Base-by-base conservation (phyloP, 2,888 invertebrate genomes). In the Caenorhabditis zanzibari region DNA sequence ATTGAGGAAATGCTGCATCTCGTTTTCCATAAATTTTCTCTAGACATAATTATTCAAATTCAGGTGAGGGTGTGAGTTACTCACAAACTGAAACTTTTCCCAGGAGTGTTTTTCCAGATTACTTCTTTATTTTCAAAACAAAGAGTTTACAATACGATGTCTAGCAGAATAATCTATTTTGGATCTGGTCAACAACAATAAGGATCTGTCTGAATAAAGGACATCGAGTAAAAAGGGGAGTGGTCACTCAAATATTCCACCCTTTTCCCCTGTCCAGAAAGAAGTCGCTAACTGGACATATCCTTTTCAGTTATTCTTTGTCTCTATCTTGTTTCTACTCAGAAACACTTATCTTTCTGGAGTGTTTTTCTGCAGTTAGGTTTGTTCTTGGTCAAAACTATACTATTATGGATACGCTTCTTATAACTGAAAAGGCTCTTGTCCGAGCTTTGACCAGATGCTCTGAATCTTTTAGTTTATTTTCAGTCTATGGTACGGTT, bases 181-280 rank as follows among this genome's bases (percentile, higher is more conserved):
- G 2, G 54, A 32, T 32, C 32, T 32, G 32, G 38, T 38, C 38
- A 38, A 38, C 38, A 54, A 54, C n/a, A 56, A 59, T 26, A 54
- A 9, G 26, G 5, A 26, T 54, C 24, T 54, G 26, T 12, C 14
- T 54, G 24, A 26, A 26, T 10, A 44, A 44, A 63, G 44, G 44
- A 28, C 44, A 24, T 44, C 44, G 49, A 72, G 35, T 38, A 52
- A 73, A 73, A 35, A 35, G 0, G 28, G 35, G 32, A n/a, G 41
- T 32, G 56, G 72, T 61, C 61, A 61, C 61, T 66, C 61, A 61
- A 49, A 35, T 73, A 73, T 73, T 73, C 61, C 72, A 73, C 72
- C 72, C 52, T 61, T 61, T 61, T 73, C 61, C 61, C 72, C n/a
- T n/a, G 61, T 61, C 72, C 66, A 22, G 35, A 9, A 49, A 49